These are phyloP conservation scores for Anaspis maculata DNA, from an alignment of 2,888 invertebrate genomes.

Conservation along the genomic window DNA sequence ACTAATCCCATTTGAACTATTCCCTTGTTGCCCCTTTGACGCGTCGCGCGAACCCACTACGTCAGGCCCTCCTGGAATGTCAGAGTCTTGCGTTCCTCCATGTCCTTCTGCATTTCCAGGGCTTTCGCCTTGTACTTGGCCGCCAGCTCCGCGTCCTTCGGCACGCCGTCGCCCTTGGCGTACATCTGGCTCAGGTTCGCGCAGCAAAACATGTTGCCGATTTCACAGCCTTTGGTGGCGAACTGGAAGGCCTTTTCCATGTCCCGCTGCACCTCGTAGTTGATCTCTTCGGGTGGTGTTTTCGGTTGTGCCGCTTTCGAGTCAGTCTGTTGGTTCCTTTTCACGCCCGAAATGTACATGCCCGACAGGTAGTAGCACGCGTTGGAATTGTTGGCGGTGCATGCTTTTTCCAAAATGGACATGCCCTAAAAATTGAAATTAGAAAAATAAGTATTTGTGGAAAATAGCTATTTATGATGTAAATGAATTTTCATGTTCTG, in stretches of 20 bases:
- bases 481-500: too few relatives aligned
- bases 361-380: slow-evolving; percentile 74
- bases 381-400: slow-evolving; percentile 33
- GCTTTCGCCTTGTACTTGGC: slow-evolving; percentile 66
- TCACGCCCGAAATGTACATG: slow-evolving; percentile 68
- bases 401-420: slow-evolving; percentile 46
- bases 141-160: slow-evolving; percentile 61
- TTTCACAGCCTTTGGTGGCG: slow-evolving; percentile 72
- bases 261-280: slow-evolving; percentile 50
- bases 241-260: slow-evolving; percentile 71
- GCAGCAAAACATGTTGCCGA: slow-evolving; percentile 81
- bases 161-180: slow-evolving; percentile 72
- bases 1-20: background rate
- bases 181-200: slow-evolving; percentile 86
- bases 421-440: slow-evolving; percentile 43
- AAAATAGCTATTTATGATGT: background rate
- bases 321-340: slow-evolving; percentile 24
- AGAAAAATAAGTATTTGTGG: slow-evolving; percentile 6
- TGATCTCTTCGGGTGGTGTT: slow-evolving; percentile 6
- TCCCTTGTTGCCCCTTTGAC: too few relatives aligned
- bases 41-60: slow-evolving; percentile 5
- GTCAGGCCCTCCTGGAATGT: slow-evolving; percentile 44
- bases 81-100: slow-evolving; percentile 41
- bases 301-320: slow-evolving; percentile 28
- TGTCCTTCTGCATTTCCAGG: slow-evolving; percentile 59